These are phyloP conservation scores for Notoglanidium macrostoma DNA, from an alignment of 2,797 vertebrate species.

Conservation along the genomic window DNA sequence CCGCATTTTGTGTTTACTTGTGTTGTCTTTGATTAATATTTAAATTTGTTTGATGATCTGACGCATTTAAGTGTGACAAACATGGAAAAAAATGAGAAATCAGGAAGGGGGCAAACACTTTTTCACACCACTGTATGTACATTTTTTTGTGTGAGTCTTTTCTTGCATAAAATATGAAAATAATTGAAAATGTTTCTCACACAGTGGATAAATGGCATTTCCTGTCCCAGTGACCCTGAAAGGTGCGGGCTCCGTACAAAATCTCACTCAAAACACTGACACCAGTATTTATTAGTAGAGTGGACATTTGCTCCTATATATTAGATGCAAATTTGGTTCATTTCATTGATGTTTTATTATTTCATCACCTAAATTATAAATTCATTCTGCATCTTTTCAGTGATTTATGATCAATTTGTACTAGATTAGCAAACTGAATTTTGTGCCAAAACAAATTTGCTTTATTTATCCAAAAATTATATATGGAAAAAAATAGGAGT, in stretches of 20 bases:
- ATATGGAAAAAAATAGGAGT: not conserved
- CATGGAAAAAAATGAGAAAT: no score
- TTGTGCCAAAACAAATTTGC: conserved; percentile 3
- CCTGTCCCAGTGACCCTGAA: conserved; percentile 61
- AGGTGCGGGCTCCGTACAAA: conserved; percentile 8
- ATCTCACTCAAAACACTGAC: not conserved
- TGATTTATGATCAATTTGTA: not conserved
- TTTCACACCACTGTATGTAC: not conserved
- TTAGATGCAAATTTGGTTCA: not conserved
- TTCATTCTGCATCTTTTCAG: not conserved
- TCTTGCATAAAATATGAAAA: not conserved
- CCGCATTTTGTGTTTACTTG: no score
- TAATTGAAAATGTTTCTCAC: conserved; percentile 38
- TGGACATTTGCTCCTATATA: not conserved
- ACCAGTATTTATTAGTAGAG: not conserved
- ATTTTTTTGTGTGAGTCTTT: conserved; percentile 14
- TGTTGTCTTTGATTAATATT: no score
- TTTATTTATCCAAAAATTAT: not conserved
- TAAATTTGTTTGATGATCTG: no score
- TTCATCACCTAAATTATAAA: not conserved
- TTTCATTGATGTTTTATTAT: not conserved
- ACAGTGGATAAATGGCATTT: conserved; percentile 82
- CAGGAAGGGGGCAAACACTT: no score
- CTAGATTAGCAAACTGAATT: not conserved
- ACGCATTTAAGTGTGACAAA: no score